These are phyloP conservation scores for Frankliniella fusca DNA, from an alignment of 2,888 invertebrate species.

Conservation along the genomic window DNA sequence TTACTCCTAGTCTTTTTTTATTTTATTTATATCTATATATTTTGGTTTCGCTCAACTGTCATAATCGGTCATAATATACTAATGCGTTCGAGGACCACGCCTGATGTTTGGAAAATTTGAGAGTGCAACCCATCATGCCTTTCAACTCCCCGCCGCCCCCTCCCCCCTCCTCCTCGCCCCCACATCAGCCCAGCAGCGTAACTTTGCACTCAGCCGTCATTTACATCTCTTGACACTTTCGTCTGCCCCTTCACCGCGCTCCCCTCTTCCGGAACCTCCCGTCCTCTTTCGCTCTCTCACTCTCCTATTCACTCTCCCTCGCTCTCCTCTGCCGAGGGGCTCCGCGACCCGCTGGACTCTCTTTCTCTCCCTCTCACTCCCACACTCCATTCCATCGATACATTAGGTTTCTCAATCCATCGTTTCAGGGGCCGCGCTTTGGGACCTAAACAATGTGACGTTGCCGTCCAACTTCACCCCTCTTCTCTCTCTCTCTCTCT, in stretches of 20 bases:
- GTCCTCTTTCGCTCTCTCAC: not conserved
- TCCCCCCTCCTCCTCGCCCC: not conserved
- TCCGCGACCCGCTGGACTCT: not conserved
- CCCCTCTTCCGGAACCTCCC: too few relatives aligned
- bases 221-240: slow-evolving; percentile 26
- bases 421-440: slow-evolving; percentile 1
- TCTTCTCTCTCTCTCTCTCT: not conserved
- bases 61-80: too few relatives aligned
- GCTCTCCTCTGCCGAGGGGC: not conserved
- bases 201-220: slow-evolving; percentile 26
- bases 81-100: too few relatives aligned
- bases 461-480: not conserved
- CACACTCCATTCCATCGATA: slow-evolving; percentile 11
- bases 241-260: not conserved
- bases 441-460: slow-evolving; percentile 12
- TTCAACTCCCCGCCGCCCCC: slow-evolving; percentile 30
- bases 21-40: too few relatives aligned
- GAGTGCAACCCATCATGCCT: slow-evolving; percentile 25
- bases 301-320: not conserved
- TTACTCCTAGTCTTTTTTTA: too few relatives aligned
- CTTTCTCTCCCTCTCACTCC: not conserved
- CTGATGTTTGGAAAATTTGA: too few relatives aligned
- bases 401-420: slow-evolving; percentile 23
- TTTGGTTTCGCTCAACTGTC: too few relatives aligned
- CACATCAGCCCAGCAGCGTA: not conserved